Evolutionary conservation across 1,140 invertebrate genomes (phyloP).

Genomic region (Drosophila ironensis): DNA sequence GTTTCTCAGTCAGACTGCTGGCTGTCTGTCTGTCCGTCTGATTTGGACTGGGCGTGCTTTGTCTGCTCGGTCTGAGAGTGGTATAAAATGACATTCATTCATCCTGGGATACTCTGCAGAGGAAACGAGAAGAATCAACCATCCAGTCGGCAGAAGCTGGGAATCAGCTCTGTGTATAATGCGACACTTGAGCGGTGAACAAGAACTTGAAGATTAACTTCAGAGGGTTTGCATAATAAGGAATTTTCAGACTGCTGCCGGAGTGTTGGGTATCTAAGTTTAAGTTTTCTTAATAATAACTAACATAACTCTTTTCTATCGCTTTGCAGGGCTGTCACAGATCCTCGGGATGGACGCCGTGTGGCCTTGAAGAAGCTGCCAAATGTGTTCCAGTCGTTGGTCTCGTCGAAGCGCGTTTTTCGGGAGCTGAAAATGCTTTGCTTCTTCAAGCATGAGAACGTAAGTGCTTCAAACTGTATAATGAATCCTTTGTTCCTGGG

Average conservation of each 20-base stretch:
- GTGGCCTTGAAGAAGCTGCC: conserved; percentile 99
- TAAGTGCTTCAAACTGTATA: conserved; percentile 82
- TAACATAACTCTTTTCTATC: conserved; percentile 63
- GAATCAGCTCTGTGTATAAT: conserved; percentile 15
- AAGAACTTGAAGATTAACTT: conserved; percentile 17
- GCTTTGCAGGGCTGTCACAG: conserved; percentile 98
- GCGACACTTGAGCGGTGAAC: conserved; percentile 21
- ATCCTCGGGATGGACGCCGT: conserved; percentile 98
- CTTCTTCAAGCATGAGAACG: conserved; percentile 99
- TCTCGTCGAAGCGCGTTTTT: conserved; percentile 98
- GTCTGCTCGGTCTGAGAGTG: background rate
- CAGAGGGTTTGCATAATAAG: background rate
- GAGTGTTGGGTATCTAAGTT: background rate
- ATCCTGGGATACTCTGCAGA: background rate
- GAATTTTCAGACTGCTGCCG: too few species aligned
- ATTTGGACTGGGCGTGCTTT: conserved; percentile 28
- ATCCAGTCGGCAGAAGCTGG: background rate
- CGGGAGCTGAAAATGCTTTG: conserved; percentile 99
- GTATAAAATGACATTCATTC: conserved; percentile 21
- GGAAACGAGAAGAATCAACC: background rate
- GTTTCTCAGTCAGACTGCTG: conserved; percentile 28
- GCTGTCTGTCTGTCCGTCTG: conserved; percentile 16
- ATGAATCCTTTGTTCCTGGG: background rate
- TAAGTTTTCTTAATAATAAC: background rate
- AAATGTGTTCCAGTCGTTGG: conserved; percentile 99